A percentile compares a stretch with the other conserved stretches of the same genome.
phyloP scores from a whole-genome alignment of 2,113 vertebrate species.

The Poecile atricapillus region DNA sequence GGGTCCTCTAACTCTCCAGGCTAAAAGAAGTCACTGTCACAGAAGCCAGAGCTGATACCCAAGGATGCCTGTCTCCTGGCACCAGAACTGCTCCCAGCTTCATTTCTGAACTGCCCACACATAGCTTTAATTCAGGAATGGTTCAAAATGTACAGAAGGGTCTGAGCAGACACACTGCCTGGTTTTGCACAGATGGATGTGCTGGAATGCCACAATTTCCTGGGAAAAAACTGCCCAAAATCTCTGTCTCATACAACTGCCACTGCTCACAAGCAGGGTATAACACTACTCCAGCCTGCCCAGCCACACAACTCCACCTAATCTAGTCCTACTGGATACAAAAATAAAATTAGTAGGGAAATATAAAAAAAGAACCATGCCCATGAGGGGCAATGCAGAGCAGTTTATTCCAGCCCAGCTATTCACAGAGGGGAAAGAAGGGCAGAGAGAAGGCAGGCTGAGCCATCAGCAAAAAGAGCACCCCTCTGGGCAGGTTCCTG shows the following conservation, averaged over 20 bases:
- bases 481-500: not conserved
- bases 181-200: not conserved
- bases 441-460: not conserved
- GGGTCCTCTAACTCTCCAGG: not conserved
- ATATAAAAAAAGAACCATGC: not conserved
- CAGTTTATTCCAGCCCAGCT: not conserved
- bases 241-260: not conserved
- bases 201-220: not conserved
- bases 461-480: not conserved
- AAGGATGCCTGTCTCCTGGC: not conserved
- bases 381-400: not conserved
- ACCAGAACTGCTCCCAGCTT: not conserved
- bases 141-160: not conserved
- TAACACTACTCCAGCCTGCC: not conserved
- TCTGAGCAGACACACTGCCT: not conserved
- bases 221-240: not conserved
- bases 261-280: not conserved
- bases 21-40: not conserved
- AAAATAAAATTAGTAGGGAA: not conserved
- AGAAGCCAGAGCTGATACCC: not conserved
- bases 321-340: not conserved
- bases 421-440: not conserved
- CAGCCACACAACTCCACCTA: not conserved
- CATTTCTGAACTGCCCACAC: not conserved
- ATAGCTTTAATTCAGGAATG: not conserved